Evolutionary conservation across 2,888 invertebrate species (phyloP).

Genomic region (Leucania comma): DNA sequence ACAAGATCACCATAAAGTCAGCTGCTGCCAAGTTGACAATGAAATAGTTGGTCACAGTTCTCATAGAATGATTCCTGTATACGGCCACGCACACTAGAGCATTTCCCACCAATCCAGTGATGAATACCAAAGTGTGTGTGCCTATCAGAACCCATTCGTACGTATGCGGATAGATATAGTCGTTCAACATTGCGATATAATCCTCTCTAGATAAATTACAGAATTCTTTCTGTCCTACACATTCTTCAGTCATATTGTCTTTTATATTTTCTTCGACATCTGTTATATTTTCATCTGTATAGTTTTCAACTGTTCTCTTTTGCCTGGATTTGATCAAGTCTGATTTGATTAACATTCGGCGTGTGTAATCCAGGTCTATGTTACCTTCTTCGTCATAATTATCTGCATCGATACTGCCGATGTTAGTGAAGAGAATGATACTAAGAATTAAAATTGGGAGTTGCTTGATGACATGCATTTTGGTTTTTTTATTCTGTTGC

Average conservation of each 20-base stretch:
- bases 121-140: conserved; percentile 94
- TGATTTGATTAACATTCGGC: conserved; percentile 37
- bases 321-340: conserved; percentile 42
- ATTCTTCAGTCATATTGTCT: conserved; percentile 71
- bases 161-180: conserved; percentile 93
- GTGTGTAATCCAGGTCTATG: conserved; percentile 7
- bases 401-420: conserved; percentile 15
- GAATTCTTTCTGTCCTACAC: conserved; percentile 83
- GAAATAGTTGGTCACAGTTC: conserved; percentile 98
- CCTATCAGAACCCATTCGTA: conserved; percentile 95
- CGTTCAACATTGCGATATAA: conserved; percentile 91
- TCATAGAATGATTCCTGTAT: conserved; percentile 96
- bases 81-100: conserved; percentile 97
- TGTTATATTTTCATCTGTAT: conserved; percentile 34
- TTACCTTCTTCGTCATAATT: conserved; percentile 28
- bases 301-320: conserved; percentile 40
- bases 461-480: conserved; percentile 38
- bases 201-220: conserved; percentile 90
- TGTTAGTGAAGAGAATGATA: conserved; percentile 11
- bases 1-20: conserved; percentile 96
- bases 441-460: conserved; percentile 14
- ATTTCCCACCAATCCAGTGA: conserved; percentile 96
- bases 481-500: neutral
- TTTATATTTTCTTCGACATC: conserved; percentile 17
- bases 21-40: conserved; percentile 97